Percentiles rank a stretch among this genome's conserved stretches.
Conservation (phyloP, 2,797 vertebrate species). For the Diplodus puntazzo region DNA sequence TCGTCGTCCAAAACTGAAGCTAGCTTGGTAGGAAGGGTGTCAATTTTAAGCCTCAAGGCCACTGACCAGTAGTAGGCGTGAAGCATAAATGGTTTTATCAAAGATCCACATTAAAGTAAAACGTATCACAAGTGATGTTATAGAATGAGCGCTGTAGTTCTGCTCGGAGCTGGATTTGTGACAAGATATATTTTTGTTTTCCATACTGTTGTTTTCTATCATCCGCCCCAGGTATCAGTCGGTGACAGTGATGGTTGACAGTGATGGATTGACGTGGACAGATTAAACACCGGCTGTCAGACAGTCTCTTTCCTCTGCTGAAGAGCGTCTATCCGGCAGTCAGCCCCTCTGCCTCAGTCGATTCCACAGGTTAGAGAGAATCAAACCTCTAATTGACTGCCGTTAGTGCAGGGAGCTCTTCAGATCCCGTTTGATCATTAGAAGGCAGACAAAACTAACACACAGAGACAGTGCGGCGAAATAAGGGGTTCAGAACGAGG, state of each 20-base stretch:
- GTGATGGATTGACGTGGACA: constrained; percentile 68
- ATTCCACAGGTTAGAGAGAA: constrained; percentile 59
- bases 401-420: constrained; percentile 58
- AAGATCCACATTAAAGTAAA: neutral
- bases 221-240: constrained; percentile 12
- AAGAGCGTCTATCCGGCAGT: constrained; percentile 25
- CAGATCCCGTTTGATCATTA: constrained; percentile 57
- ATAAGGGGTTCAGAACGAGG: constrained; percentile 38
- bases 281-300: constrained; percentile 71
- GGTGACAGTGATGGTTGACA: constrained; percentile 55
- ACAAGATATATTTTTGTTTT: constrained; percentile 26
- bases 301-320: constrained; percentile 49
- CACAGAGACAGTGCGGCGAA: constrained; percentile 15
- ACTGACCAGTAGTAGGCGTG: too few relatives aligned
- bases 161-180: constrained; percentile 24
- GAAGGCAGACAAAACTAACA: constrained; percentile 34
- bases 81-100: neutral
- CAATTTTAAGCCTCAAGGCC: too few relatives aligned
- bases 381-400: constrained; percentile 67
- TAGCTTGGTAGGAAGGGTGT: too few relatives aligned
- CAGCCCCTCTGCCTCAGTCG: constrained; percentile 53
- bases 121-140: neutral
- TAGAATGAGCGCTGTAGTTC: neutral
- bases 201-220: constrained; percentile 48
- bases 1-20: too few relatives aligned